A percentile compares a stretch with the other conserved stretches of the same genome.
phyloP scores from a whole-genome alignment of 2,888 invertebrate genomes.

The Hypselothyrea guttata region DNA sequence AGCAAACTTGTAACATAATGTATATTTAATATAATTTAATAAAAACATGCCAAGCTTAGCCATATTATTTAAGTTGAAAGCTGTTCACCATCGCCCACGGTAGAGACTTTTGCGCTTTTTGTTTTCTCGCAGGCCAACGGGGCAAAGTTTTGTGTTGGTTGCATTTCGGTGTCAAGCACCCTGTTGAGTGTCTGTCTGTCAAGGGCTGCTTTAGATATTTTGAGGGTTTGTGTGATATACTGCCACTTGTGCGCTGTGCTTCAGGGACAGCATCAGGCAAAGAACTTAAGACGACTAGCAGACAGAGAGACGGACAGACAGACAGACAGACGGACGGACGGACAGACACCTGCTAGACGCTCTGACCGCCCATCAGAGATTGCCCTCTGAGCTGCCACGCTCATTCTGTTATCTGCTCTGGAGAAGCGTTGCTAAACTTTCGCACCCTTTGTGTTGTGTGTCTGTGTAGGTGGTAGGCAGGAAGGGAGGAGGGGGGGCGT shows the following conservation, averaged over 20 bases:
- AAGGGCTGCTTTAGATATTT: slow-evolving; percentile 36
- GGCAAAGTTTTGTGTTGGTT: slow-evolving; percentile 24
- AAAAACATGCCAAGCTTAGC: too few relatives aligned
- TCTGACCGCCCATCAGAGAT: slow-evolving; percentile 55
- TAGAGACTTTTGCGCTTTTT: neutral
- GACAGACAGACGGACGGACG: too few relatives aligned
- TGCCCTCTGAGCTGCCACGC: slow-evolving; percentile 29
- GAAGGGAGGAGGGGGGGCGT: neutral
- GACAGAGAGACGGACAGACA: too few relatives aligned
- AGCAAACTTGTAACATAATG: too few relatives aligned
- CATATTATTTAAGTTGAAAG: too few relatives aligned
- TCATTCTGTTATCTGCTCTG: slow-evolving; percentile 43
- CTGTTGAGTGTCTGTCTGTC: slow-evolving; percentile 24
- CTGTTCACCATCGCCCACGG: neutral
- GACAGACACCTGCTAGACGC: slow-evolving; percentile 49
- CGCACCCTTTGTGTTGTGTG: slow-evolving; percentile 61
- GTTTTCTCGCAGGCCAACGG: slow-evolving; percentile 14
- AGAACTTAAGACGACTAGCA: slow-evolving; percentile 30
- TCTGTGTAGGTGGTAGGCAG: neutral
- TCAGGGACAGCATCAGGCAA: slow-evolving; percentile 16
- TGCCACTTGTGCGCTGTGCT: too few relatives aligned
- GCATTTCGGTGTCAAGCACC: slow-evolving; percentile 53
- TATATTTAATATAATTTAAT: too few relatives aligned
- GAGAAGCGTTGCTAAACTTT: slow-evolving; percentile 61
- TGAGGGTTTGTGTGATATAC: slow-evolving; percentile 4